Evolutionary conservation across 1,140 invertebrate genomes (phyloP), one percentile per base, ranked within the genome.

Genomic region (Meteorus sp.): DNA sequence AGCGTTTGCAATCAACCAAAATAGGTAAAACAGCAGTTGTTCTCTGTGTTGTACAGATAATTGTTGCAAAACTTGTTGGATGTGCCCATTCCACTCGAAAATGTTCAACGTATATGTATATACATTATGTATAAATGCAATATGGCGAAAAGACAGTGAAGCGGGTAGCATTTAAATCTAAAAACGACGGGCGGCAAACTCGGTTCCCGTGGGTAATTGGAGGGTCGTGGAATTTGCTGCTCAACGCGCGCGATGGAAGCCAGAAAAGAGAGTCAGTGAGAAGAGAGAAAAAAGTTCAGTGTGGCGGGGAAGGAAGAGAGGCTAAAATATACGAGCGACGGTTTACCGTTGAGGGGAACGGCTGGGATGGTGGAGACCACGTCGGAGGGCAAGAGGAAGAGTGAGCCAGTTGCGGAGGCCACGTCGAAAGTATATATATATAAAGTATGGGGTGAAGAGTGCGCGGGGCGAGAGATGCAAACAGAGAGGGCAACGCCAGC

Each of bases 171-270:
- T 71, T 69, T 68, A 71, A 72, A 73, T 71, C 67, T 68, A 74
- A 71, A 74, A 72, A 70, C 66, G 64, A 52, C 59, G 59, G 52
- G 59, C 66, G 70, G 63, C 56, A 64, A 70, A 68, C 58, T 67
- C 62, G 66, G 61, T 56, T 31, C 59, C 63, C 65, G 61, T 63
- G 61, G 67, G 63, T 73, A 73, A 75, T 75, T 73, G 73, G 68
- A 72, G 71, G 73, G 71, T 75, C 66, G 70, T 62, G 70, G 69
- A 71, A 70, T 71, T 71, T 63, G 67, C 71, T 65, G 67, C 65
- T 59, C n/a, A n/a, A n/a, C n/a, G 58, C 59, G 70, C 62, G 61
- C 65, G 57, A 56, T 60, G 57, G n/a, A n/a, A n/a, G n/a, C n/a
- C n/a, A n/a, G n/a, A n/a, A n/a, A n/a, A n/a, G n/a, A n/a, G 29